Percentiles rank a stretch among this genome's conserved stretches.
phyloP scores from a whole-genome alignment of 2,797 vertebrate genomes.

The Peromyscus melanophrys region DNA sequence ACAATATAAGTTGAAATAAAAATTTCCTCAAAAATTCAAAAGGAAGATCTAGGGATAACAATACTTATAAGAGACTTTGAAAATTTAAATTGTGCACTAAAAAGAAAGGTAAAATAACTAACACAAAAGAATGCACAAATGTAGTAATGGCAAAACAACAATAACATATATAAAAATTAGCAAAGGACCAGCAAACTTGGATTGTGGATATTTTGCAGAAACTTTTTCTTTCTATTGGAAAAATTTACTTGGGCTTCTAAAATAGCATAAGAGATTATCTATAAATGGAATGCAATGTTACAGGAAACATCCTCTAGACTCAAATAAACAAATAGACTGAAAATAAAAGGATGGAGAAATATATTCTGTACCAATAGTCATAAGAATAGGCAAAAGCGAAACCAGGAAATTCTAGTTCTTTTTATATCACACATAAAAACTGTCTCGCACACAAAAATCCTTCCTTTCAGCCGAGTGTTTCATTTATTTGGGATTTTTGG shows the following conservation, averaged over 20 bases:
- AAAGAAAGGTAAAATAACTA: not conserved
- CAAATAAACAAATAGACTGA: not conserved
- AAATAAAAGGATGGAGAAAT: not conserved
- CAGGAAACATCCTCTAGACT: not conserved
- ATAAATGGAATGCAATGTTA: not conserved
- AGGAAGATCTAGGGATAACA: not conserved
- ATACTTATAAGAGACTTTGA: not conserved
- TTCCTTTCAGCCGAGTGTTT: not conserved
- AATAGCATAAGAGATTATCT: not conserved
- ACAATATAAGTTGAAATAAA: not conserved
- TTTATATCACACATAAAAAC: not conserved
- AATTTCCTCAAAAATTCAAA: not conserved
- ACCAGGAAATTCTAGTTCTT: not conserved
- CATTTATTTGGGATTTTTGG: not conserved
- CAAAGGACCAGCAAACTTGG: not conserved
- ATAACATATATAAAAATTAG: not conserved
- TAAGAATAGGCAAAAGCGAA: not conserved
- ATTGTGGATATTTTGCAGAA: not conserved
- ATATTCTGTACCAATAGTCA: not conserved
- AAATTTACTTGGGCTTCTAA: not conserved
- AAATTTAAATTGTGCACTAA: not conserved
- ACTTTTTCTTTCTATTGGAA: not conserved
- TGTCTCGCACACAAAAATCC: not conserved
- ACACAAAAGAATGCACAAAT: not conserved
- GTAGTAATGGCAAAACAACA: not conserved